Conservation (phyloP, 2,797 vertebrate species). For the Rhabdophis nuchalis region DNA sequence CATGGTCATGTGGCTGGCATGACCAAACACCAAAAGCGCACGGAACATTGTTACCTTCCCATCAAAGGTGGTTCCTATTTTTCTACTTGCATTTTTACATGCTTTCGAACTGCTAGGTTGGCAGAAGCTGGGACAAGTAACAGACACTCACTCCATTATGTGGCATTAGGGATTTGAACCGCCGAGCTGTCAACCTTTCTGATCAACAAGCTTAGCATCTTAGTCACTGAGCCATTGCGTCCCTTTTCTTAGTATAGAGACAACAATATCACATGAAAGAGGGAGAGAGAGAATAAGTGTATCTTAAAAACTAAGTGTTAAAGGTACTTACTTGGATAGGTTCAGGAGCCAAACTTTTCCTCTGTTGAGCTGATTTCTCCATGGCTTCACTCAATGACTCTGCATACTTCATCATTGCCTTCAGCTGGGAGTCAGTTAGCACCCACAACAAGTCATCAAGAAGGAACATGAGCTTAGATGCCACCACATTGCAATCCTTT, state of each 20-base stretch:
- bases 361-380: constrained; percentile 93
- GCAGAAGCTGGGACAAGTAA: too few relatives aligned
- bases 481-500: constrained; percentile 94
- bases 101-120: too few relatives aligned
- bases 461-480: constrained; percentile 93
- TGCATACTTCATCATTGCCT: constrained; percentile 95
- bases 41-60: too few relatives aligned
- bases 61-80: too few relatives aligned
- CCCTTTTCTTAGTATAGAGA: background rate
- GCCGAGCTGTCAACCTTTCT: too few relatives aligned
- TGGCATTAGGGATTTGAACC: too few relatives aligned
- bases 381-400: constrained; percentile 95
- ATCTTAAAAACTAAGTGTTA: background rate
- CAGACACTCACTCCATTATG: too few relatives aligned
- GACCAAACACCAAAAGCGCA: too few relatives aligned
- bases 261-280: background rate
- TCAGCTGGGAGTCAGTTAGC: constrained; percentile 95
- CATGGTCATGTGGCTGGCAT: too few relatives aligned
- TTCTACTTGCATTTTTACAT: too few relatives aligned
- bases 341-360: constrained; percentile 88
- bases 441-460: constrained; percentile 98
- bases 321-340: constrained; percentile 77
- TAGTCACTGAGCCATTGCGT: too few relatives aligned
- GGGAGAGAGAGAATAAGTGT: background rate
- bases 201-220: too few relatives aligned